Percentiles rank a stretch among this genome's conserved stretches.
Conservation (phyloP, 1,140 invertebrate species). For the Argopecten irradians region DNA sequence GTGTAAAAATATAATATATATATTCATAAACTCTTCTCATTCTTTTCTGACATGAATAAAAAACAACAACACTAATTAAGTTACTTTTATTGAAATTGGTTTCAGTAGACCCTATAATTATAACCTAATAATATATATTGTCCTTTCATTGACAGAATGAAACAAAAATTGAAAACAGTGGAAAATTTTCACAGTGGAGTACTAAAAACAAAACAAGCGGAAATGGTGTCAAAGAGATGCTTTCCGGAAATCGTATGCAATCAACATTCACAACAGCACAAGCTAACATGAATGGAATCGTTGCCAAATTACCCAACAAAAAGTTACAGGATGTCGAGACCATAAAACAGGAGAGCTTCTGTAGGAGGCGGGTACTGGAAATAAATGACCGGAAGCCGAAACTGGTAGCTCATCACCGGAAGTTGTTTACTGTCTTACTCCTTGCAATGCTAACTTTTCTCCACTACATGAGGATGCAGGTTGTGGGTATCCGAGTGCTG, state of each 20-base stretch:
- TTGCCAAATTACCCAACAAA: not conserved
- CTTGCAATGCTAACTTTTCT: not conserved
- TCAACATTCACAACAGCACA: not conserved
- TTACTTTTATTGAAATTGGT: too few relatives aligned
- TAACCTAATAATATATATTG: not conserved
- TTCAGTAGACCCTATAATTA: too few relatives aligned
- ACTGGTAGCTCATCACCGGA: not conserved
- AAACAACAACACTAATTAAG: too few relatives aligned
- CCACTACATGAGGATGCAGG: not conserved
- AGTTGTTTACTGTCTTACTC: not conserved
- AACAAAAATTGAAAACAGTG: not conserved
- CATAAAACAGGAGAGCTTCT: not conserved
- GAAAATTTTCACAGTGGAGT: not conserved
- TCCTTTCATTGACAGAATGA: not conserved
- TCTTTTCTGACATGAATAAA: too few relatives aligned
- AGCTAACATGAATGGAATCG: not conserved
- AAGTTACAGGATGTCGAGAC: not conserved
- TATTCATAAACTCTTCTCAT: too few relatives aligned
- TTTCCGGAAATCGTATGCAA: not conserved
- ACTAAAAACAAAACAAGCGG: not conserved
- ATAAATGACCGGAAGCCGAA: too few relatives aligned
- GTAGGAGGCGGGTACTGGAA: not conserved
- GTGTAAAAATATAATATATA: too few relatives aligned
- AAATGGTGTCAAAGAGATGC: not conserved
- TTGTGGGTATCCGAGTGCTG: too few relatives aligned